These are phyloP conservation scores for Pituophis catenifer DNA, from an alignment of 2,113 vertebrate genomes.

Conservation along the genomic window DNA sequence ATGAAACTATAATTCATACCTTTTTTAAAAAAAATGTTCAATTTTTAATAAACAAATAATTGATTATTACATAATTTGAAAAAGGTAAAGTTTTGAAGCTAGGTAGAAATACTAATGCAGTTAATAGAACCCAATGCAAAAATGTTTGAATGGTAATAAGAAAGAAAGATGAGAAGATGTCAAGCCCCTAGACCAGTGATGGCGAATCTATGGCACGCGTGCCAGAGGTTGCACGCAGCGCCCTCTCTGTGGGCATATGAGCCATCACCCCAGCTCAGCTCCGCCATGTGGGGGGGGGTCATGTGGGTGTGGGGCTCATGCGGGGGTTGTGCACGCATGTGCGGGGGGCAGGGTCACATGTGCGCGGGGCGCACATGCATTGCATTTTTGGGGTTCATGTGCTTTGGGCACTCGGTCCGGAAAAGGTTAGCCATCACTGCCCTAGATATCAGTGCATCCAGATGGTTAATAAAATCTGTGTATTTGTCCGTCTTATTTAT, in stretches of 20 bases:
- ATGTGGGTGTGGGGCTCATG: too few relatives aligned
- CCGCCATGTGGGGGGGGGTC: too few relatives aligned
- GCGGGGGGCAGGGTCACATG: too few relatives aligned
- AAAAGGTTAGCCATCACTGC: too few relatives aligned
- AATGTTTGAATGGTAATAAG: neutral
- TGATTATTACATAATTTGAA: neutral
- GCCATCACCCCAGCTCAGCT: too few relatives aligned
- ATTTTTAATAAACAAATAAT: neutral
- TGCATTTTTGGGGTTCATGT: too few relatives aligned
- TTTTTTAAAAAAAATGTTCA: neutral
- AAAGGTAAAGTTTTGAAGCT: neutral
- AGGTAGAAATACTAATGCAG: neutral
- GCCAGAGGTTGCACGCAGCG: neutral
- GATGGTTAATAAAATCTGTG: too few relatives aligned
- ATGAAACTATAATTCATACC: neutral
- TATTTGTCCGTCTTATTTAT: neutral
- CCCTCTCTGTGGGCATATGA: too few relatives aligned
- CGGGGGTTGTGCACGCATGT: too few relatives aligned
- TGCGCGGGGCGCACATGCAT: rapidly evolving
- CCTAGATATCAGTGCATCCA: too few relatives aligned
- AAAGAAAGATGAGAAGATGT: neutral
- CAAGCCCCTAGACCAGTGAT: neutral
- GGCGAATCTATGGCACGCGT: too few relatives aligned
- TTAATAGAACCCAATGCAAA: neutral
- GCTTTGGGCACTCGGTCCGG: too few relatives aligned